phyloP scores from a whole-genome alignment of 2,797 vertebrate genomes.

The Danio tinwini region DNA sequence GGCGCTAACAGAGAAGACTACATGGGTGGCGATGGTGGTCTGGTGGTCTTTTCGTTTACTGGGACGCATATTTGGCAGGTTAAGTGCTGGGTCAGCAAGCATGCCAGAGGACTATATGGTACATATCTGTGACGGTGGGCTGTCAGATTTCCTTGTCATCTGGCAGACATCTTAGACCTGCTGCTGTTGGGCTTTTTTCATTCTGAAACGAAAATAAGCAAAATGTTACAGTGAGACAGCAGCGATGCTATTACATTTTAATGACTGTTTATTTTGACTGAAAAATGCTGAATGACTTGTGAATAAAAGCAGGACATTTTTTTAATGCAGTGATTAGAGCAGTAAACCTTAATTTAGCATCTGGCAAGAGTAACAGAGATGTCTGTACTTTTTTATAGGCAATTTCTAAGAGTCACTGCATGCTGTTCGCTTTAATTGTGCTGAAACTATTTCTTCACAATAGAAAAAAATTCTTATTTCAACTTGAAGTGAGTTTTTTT shows the following conservation, averaged over 20 bases:
- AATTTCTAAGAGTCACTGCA: slow-evolving; percentile 34
- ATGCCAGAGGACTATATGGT: slow-evolving; percentile 72
- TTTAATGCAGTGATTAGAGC: slow-evolving; percentile 46
- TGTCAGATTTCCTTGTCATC: slow-evolving; percentile 60
- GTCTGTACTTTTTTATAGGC: slow-evolving; percentile 50
- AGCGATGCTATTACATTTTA: slow-evolving; percentile 1
- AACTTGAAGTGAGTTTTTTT: not conserved
- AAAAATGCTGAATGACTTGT: slow-evolving; percentile 29
- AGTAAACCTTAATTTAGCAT: slow-evolving; percentile 37
- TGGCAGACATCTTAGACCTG: slow-evolving; percentile 63
- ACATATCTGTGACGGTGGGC: slow-evolving; percentile 65
- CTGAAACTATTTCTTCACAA: slow-evolving; percentile 5
- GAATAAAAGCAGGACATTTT: slow-evolving; percentile 44
- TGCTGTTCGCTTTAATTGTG: slow-evolving; percentile 29
- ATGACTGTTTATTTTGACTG: slow-evolving; percentile 50
- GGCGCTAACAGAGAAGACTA: slow-evolving; percentile 57
- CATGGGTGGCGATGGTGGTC: slow-evolving; percentile 58
- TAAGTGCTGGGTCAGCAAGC: slow-evolving; percentile 79
- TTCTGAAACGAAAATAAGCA: slow-evolving; percentile 67
- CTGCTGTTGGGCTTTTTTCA: slow-evolving; percentile 74
- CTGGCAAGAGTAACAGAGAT: slow-evolving; percentile 39
- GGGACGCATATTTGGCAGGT: slow-evolving; percentile 64
- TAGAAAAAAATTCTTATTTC: slow-evolving; percentile 1
- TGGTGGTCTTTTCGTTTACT: slow-evolving; percentile 61
- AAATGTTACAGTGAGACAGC: slow-evolving; percentile 12